Evolutionary conservation across 2,797 vertebrate genomes (phyloP).

Genomic region (Eulemur rubriventer): DNA sequence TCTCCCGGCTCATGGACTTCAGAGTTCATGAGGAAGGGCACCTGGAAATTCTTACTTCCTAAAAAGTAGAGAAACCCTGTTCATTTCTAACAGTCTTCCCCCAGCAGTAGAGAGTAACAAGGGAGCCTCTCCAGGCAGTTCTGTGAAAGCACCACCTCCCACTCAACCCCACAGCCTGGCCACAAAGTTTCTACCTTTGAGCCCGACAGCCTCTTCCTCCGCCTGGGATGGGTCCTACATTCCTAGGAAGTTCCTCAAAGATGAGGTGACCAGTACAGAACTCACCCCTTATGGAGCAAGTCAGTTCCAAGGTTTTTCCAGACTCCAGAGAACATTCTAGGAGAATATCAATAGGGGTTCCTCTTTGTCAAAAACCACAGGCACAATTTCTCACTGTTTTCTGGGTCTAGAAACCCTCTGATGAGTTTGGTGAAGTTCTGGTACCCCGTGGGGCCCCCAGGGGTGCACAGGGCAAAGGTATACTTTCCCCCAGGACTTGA

Average conservation of each 20-base stretch:
- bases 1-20: background rate
- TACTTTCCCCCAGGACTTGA: background rate
- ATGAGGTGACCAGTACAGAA: background rate
- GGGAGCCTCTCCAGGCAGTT: background rate
- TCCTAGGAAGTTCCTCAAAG: background rate
- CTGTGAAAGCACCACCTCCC: background rate
- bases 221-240: background rate
- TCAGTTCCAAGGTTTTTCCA: background rate
- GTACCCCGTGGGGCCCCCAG: background rate
- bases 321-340: background rate
- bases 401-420: background rate
- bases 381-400: background rate
- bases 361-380: background rate
- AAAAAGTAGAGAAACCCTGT: background rate
- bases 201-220: background rate
- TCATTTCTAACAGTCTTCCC: background rate
- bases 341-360: background rate
- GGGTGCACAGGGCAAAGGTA: background rate
- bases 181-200: background rate
- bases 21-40: background rate
- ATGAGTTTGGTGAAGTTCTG: background rate
- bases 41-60: background rate
- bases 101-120: background rate
- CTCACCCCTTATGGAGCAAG: background rate
- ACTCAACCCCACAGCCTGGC: background rate